Conservation (phyloP, 92 coral and sea anemone genomes). For the Heteractis magnifica region DNA sequence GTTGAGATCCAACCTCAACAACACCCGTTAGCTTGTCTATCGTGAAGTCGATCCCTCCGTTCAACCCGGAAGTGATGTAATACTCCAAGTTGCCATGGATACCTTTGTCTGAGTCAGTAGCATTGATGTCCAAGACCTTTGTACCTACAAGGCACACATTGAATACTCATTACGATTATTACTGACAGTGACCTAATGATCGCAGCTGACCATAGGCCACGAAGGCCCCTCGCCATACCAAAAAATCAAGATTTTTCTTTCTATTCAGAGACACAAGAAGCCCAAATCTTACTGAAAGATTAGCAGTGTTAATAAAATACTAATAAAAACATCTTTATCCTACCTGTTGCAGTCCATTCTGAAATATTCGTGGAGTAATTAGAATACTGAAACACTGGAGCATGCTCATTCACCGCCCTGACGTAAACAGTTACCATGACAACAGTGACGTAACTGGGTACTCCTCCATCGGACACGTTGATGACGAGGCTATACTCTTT, state of each 20-base stretch:
- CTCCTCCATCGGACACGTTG: slow-evolving; percentile 55
- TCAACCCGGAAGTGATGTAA: slow-evolving; percentile 52
- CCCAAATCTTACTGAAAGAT: no score
- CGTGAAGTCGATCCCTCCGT: slow-evolving; percentile 61
- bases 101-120: slow-evolving; percentile 66
- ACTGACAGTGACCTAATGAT: no score
- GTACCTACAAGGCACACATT: slow-evolving; percentile 21
- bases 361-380: slow-evolving; percentile 57
- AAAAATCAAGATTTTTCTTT: background rate
- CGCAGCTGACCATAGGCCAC: no score
- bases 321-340: background rate
- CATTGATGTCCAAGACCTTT: slow-evolving; percentile 49
- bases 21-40: slow-evolving; percentile 49
- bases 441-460: slow-evolving; percentile 47
- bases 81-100: slow-evolving; percentile 66
- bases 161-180: no score
- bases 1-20: slow-evolving; percentile 51
- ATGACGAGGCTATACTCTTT: slow-evolving; percentile 49
- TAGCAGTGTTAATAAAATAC: background rate
- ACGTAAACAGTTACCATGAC: slow-evolving; percentile 60
- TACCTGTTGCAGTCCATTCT: slow-evolving; percentile 58
- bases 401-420: slow-evolving; percentile 46
- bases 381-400: slow-evolving; percentile 44
- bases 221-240: no score
- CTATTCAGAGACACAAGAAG: background rate